Conservation (phyloP, 2,113 vertebrate genomes). For the Limanda limanda region DNA sequence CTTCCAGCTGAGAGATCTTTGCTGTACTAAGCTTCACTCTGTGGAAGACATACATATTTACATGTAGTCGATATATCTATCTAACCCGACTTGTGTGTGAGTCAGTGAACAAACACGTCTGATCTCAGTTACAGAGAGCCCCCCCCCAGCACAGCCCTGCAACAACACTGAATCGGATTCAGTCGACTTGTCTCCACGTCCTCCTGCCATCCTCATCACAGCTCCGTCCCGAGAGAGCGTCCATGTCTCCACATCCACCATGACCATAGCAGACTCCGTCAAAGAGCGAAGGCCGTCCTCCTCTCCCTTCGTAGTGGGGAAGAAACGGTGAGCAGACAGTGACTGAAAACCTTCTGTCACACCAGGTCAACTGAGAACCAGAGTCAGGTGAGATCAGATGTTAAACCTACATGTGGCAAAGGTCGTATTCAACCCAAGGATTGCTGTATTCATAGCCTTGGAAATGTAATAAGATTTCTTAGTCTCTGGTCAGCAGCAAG, state of each 20-base stretch:
- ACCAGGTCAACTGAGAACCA: neutral
- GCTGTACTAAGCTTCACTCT: no score
- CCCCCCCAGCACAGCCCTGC: neutral
- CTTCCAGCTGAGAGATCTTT: no score
- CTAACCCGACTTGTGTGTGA: no score
- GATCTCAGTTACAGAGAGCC: conserved; percentile 22
- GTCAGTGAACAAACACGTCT: neutral
- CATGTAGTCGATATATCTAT: no score
- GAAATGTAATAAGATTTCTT: no score
- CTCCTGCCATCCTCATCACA: conserved; percentile 80
- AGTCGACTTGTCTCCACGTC: neutral
- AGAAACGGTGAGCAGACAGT: conserved; percentile 29
- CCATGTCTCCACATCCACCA: conserved; percentile 33
- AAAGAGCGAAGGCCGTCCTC: conserved; percentile 60
- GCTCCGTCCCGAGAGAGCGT: conserved; percentile 79
- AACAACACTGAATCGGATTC: conserved; percentile 32
- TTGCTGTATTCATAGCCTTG: no score
- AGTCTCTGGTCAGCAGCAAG: no score
- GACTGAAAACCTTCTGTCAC: neutral
- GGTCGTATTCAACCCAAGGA: no score
- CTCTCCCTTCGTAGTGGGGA: conserved; percentile 66
- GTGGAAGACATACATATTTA: no score
- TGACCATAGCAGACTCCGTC: conserved; percentile 70
- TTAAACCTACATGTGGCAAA: no score
- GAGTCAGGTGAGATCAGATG: no score